These are phyloP conservation scores for Sminthurides aquaticus DNA, from an alignment of 2,888 invertebrate species.

Conservation along the genomic window DNA sequence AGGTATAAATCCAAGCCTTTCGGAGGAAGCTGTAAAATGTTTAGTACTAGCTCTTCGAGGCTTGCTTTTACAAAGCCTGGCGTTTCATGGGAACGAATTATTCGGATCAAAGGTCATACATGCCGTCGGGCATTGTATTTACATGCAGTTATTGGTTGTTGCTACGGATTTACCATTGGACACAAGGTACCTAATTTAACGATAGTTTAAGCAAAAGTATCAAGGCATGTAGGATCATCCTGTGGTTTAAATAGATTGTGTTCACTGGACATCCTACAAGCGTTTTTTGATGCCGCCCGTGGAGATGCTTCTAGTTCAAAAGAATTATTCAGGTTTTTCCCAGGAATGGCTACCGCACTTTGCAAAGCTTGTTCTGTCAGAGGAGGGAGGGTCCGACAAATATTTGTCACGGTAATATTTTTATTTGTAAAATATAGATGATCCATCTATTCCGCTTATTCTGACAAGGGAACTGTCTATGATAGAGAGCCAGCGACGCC, in stretches of 20 bases:
- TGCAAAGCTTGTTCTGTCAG: conserved; percentile 25
- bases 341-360: conserved; percentile 31
- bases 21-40: background rate
- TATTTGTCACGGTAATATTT: conserved; percentile 23
- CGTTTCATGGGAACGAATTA: conserved; percentile 18
- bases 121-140: conserved; percentile 32
- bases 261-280: conserved; percentile 24
- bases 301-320: conserved; percentile 22
- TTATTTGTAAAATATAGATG: background rate
- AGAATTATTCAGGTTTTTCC: conserved; percentile 33
- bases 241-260: conserved; percentile 16
- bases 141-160: conserved; percentile 27
- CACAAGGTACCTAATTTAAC: conserved; percentile 23
- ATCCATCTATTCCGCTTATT: background rate
- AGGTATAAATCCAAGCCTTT: background rate
- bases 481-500: background rate
- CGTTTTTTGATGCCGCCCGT: conserved; percentile 17
- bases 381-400: conserved; percentile 24
- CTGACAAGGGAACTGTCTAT: background rate
- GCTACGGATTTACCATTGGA: conserved; percentile 15
- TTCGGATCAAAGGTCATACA: conserved; percentile 23
- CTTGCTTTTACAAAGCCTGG: conserved; percentile 11
- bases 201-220: background rate
- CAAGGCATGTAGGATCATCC: background rate
- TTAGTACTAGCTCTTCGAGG: background rate